phyloP scores from a whole-genome alignment of 2,113 vertebrate genomes.

The Narcine bancroftii region DNA sequence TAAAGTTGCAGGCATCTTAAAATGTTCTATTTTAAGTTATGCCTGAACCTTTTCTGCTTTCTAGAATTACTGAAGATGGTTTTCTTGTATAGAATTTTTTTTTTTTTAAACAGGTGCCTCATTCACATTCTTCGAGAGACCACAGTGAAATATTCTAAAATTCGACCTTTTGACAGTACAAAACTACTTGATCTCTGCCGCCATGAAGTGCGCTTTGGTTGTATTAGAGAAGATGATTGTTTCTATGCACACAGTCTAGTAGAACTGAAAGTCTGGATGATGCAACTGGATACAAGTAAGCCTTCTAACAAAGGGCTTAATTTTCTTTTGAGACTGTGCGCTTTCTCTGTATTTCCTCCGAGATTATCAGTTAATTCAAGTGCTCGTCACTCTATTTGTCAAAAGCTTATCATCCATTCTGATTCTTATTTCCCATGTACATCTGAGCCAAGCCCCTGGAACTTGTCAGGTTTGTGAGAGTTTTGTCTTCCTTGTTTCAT shows the following conservation, averaged over 20 bases:
- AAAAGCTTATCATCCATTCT: background rate
- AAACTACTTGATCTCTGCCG: conserved; percentile 85
- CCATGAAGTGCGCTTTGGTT: conserved; percentile 89
- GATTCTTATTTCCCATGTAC: background rate
- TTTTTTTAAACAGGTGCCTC: conserved; percentile 71
- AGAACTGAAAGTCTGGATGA: conserved; percentile 92
- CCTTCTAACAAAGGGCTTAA: background rate
- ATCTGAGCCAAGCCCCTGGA: background rate
- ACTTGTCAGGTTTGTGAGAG: background rate
- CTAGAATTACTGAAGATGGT: background rate
- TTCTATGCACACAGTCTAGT: conserved; percentile 92
- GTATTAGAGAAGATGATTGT: conserved; percentile 82
- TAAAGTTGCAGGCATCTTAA: background rate
- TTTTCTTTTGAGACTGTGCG: background rate
- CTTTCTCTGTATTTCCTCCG: background rate
- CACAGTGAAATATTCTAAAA: conserved; percentile 85
- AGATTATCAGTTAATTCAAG: background rate
- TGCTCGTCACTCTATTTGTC: background rate
- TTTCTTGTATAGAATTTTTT: background rate
- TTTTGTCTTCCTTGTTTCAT: no score
- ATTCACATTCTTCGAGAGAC: conserved; percentile 87
- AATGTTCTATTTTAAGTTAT: background rate
- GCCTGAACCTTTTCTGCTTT: background rate
- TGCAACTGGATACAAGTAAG: conserved; percentile 79
- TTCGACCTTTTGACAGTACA: conserved; percentile 63